Conservation (phyloP, 2,113 vertebrate genomes). For the Turdus rufiventris region DNA sequence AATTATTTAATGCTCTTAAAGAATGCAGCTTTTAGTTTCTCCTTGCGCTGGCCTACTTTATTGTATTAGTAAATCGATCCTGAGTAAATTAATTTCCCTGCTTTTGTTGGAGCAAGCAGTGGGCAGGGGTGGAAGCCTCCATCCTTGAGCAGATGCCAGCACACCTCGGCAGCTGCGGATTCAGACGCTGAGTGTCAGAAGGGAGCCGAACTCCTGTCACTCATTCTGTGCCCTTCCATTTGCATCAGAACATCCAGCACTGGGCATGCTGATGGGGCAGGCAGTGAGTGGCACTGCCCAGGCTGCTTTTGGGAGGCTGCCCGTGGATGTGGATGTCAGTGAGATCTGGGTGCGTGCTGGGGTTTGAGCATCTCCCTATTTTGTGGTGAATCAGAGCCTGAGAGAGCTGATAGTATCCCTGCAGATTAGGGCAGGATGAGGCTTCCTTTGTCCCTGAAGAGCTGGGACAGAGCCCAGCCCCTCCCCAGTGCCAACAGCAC, state of each 20-base stretch:
- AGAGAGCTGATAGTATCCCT: not conserved
- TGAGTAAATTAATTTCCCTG: slow-evolving; percentile 45
- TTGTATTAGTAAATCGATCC: slow-evolving; percentile 8
- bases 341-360: not conserved
- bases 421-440: not conserved
- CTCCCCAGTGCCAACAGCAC: not conserved
- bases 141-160: not conserved
- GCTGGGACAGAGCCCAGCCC: too few species aligned
- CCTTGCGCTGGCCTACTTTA: not conserved
- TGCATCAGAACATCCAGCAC: not conserved
- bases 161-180: not conserved
- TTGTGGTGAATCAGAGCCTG: too few species aligned
- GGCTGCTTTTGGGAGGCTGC: not conserved
- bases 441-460: not conserved
- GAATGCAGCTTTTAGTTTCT: slow-evolving; percentile 38
- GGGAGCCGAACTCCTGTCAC: not conserved
- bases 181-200: not conserved
- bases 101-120: not conserved
- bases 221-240: not conserved
- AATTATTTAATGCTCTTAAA: slow-evolving; percentile 60
- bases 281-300: not conserved
- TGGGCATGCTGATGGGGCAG: not conserved
- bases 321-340: accelerated
- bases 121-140: not conserved
- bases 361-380: not conserved